These are phyloP conservation scores for Schmidtea mediterranea DNA, from an alignment of 1,140 invertebrate genomes.

Conservation along the genomic window DNA sequence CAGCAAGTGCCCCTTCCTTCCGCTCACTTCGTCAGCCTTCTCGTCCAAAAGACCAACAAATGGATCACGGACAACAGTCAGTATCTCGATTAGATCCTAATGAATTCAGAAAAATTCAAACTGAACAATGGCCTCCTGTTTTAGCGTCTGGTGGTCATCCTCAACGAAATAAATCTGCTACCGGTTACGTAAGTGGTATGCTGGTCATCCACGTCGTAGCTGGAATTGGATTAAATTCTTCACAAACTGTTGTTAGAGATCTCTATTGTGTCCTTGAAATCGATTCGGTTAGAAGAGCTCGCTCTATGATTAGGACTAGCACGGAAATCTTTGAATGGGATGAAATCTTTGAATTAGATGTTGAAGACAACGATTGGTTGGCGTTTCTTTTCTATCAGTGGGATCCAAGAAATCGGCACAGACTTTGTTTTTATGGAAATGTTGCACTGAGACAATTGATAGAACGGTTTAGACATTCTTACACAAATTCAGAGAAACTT, in stretches of 20 bases:
- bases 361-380: conserved; percentile 55
- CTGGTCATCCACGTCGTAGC: conserved; percentile 1
- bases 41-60: too few relatives aligned
- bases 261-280: conserved; percentile 86
- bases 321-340: conserved; percentile 96
- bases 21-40: too few relatives aligned
- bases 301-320: conserved; percentile 81
- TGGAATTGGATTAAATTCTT: conserved; percentile 1
- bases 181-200: not conserved
- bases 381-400: conserved; percentile 89
- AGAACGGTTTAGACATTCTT: not conserved
- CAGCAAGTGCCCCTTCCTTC: too few relatives aligned
- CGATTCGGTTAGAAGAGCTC: conserved; percentile 77
- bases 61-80: too few relatives aligned
- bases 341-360: conserved; percentile 83
- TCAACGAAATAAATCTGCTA: too few relatives aligned
- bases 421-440: conserved; percentile 24
- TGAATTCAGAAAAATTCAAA: too few relatives aligned
- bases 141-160: too few relatives aligned
- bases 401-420: conserved; percentile 44
- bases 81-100: too few relatives aligned
- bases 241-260: conserved; percentile 36
- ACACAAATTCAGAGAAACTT: conserved; percentile 30
- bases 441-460: conserved; percentile 12
- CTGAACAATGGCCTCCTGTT: too few relatives aligned